A percentile compares a stretch with the other conserved stretches of the same genome.
phyloP scores from a whole-genome alignment of 2,888 invertebrate species.

The Dexiosoma caninum region DNA sequence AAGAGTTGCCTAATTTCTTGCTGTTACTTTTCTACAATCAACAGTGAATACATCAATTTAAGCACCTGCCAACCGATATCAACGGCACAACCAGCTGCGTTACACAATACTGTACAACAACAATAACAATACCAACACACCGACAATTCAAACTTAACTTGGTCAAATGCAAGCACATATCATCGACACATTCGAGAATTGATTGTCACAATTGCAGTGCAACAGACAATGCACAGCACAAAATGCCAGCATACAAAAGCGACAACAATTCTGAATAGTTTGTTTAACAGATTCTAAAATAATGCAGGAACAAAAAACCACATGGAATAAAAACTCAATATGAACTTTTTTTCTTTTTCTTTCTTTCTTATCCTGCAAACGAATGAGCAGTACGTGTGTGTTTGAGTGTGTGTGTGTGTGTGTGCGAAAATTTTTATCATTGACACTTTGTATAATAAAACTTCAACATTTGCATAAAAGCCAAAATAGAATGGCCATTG shows the following conservation, averaged over 20 bases:
- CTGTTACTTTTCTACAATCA: too few species aligned
- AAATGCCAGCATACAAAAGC: constrained; percentile 21
- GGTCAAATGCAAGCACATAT: constrained; percentile 53
- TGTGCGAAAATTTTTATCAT: constrained; percentile 41
- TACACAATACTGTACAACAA: constrained; percentile 24
- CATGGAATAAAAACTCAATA: constrained; percentile 35
- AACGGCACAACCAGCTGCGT: constrained; percentile 1
- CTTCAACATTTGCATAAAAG: constrained; percentile 59
- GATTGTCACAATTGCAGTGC: constrained; percentile 48
- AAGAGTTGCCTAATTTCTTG: too few species aligned
- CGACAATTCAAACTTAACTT: constrained; percentile 57
- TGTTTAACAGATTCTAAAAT: constrained; percentile 31
- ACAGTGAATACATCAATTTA: neutral
- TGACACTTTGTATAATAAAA: constrained; percentile 56
- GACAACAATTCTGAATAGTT: constrained; percentile 49
- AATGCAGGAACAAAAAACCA: constrained; percentile 26
- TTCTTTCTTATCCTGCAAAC: too few species aligned
- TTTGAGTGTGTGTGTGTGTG: too few species aligned
- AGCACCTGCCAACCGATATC: neutral
- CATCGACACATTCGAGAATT: neutral
- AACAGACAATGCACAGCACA: constrained; percentile 31
- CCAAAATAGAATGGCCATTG: constrained; percentile 5
- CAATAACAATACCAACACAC: constrained; percentile 23
- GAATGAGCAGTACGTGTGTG: too few species aligned
- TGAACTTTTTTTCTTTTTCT: constrained; percentile 30